Percentiles rank a stretch among this genome's conserved stretches.
These are phyloP conservation scores for Sternotherus odoratus DNA, from an alignment of 2,797 vertebrate genomes.

Conservation along the genomic window DNA sequence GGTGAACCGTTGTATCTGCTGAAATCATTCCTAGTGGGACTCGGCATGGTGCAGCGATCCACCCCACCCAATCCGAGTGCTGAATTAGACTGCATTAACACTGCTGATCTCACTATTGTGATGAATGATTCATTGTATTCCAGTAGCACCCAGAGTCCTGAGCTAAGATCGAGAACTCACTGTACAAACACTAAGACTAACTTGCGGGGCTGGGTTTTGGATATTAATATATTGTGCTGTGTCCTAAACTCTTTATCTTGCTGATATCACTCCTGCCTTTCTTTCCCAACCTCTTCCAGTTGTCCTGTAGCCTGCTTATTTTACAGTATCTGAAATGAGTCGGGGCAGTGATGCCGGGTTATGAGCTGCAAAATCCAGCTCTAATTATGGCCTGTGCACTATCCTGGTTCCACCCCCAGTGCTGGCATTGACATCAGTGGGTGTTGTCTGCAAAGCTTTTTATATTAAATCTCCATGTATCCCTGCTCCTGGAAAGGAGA, in stretches of 20 bases:
- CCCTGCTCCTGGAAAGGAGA: neutral
- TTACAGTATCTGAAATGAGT: neutral
- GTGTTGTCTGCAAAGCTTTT: neutral
- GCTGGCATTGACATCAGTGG: neutral
- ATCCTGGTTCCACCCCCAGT: neutral
- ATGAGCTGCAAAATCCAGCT: neutral
- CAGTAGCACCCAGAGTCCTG: neutral
- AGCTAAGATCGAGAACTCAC: neutral
- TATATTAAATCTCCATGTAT: neutral
- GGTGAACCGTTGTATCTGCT: neutral
- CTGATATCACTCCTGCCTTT: neutral
- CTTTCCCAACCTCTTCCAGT: neutral
- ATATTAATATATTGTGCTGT: neutral
- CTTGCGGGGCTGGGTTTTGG: neutral
- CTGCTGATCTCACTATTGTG: neutral
- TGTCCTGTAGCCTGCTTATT: neutral
- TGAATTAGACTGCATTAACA: neutral
- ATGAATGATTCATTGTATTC: neutral
- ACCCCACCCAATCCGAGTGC: neutral
- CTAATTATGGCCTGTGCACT: constrained; percentile 25
- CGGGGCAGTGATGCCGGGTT: neutral
- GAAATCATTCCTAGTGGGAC: neutral
- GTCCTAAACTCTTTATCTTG: neutral
- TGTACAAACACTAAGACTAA: neutral
- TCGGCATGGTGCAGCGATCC: neutral